Evolutionary conservation across 1,140 invertebrate genomes (phyloP), one percentile per base, ranked within the genome.

Genomic region (Phortica variegata): DNA sequence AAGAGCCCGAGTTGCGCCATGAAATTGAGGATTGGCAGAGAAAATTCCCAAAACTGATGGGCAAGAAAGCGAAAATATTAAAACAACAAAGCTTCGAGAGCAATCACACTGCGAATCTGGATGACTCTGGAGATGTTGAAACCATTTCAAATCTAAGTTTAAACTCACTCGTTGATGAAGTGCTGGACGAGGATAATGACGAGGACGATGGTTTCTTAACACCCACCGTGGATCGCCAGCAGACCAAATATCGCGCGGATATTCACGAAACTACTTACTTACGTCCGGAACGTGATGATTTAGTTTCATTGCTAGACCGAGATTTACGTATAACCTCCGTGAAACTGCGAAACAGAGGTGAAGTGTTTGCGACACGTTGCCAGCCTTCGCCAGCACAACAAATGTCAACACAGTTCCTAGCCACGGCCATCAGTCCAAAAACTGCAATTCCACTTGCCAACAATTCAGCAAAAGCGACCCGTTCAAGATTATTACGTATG

Each of bases 1-100:
- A 54, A n/a, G 73, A 76, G 17, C 51, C 56, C 5, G 74, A 76
- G 18, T 47, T 76, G 15, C 51, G 63, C 1, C 49, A 72, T 18
- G 74, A 76, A 43, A 69, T 76, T 12, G 44, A 49, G 20, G 73
- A 73, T 29, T 76, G 74, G 74, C 74, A 70, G 18, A 51, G 48
- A 1, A 60, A 69, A 41, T 76, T 76, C 16, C 73, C 74, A 6
- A 45, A 49, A 9, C n/a, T 73, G 18, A 20, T 68, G 12, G 49
- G 47, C 10, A 40, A 41, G 3, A 49, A 56, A 32, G 47, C 50
- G 2, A 53, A 59, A 15, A 40, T 57, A 0, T 19, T 68, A 4
- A 56, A 54, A 8, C 60, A 58, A 18, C 49, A 60, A n/a, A 69
- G 65, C 16, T 60, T 65, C 15, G 65, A 68, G 12, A 56, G 50